A percentile compares a stretch with the other conserved stretches of the same genome.
These are phyloP conservation scores for Condylura cristata DNA, from an alignment of 2,113 vertebrate species.

Conservation along the genomic window DNA sequence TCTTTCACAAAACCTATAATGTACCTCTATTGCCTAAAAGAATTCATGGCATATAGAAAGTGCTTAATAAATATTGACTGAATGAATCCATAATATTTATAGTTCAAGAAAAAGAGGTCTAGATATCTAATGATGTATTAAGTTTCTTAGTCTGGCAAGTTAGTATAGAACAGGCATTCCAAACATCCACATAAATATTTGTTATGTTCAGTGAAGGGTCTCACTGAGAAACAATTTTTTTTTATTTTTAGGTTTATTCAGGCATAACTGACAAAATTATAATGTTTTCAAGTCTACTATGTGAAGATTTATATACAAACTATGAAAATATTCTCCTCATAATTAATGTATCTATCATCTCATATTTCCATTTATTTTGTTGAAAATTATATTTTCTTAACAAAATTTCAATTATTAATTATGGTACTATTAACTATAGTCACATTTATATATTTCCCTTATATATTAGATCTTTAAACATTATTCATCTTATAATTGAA, in stretches of 20 bases:
- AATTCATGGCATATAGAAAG: neutral
- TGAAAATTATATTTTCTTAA: neutral
- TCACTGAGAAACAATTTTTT: neutral
- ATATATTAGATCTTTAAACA: neutral
- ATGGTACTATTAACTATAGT: neutral
- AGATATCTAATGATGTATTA: neutral
- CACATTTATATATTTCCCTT: neutral
- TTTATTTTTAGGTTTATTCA: neutral
- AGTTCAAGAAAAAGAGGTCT: neutral
- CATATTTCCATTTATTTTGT: neutral
- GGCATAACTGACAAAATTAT: neutral
- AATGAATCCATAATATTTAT: slow-evolving; percentile 11
- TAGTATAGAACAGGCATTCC: neutral
- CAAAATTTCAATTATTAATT: slow-evolving; percentile 10
- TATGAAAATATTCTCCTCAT: neutral
- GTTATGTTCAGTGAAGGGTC: neutral
- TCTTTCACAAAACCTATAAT: neutral
- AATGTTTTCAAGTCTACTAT: neutral
- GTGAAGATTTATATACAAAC: neutral
- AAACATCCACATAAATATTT: slow-evolving; percentile 12
- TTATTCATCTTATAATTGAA: neutral
- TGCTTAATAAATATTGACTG: neutral
- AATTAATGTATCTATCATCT: neutral
- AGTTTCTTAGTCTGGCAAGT: slow-evolving; percentile 6
- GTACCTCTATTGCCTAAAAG: neutral